Evolutionary conservation across 2,113 vertebrate species (phyloP), one percentile per base, ranked within the genome.

Genomic region (Cheirogaleus medius): DNA sequence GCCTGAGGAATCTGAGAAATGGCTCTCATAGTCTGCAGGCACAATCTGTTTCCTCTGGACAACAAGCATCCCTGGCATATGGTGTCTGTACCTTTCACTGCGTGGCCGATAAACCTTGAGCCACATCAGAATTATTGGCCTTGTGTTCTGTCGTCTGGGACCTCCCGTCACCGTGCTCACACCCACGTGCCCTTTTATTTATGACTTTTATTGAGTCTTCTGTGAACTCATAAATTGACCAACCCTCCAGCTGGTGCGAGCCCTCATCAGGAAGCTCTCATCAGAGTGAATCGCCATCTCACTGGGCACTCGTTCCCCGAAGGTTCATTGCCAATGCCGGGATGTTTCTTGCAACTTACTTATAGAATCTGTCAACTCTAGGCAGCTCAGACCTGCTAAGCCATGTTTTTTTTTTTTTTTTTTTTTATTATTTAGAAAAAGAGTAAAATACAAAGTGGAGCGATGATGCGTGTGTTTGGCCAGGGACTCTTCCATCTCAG

Each of bases 231-330:
- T 93, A 68, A 87, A 92, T 90, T 91, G 71, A 64, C 85, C 87
- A 74, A 3, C 32, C 32, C 37, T 64, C 78, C 4, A 9, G 80
- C 82, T 60, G 56, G 47, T 58, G 74, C 27, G 85, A 92, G 66
- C 66, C n/a, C 96, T 92, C 83, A 60, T 78, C 47, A 52, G 95
- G 95, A 87, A 97, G 73, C 86, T 69, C 34, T 96, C 94, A 76
- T 47, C 56, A 8, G 39, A 84, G 91, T 52, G 74, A 90, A 94
- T 95, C 63, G 60, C 74, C 32, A 63, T 89, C 54, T 77, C 64
- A 0, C 25, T 6, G 27, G 66, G 44, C 25, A 27, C n/a, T 29
- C 1, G 3, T 20, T 94, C 29, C 69, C 93, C 8, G 74, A 90
- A 63, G 90, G 71, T 39, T 32, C 23, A 54, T 52, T 58, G 76